Percentiles rank a stretch among this genome's conserved stretches.
phyloP scores from a whole-genome alignment of 2,797 vertebrate species.

The Phoxinus dragarum region DNA sequence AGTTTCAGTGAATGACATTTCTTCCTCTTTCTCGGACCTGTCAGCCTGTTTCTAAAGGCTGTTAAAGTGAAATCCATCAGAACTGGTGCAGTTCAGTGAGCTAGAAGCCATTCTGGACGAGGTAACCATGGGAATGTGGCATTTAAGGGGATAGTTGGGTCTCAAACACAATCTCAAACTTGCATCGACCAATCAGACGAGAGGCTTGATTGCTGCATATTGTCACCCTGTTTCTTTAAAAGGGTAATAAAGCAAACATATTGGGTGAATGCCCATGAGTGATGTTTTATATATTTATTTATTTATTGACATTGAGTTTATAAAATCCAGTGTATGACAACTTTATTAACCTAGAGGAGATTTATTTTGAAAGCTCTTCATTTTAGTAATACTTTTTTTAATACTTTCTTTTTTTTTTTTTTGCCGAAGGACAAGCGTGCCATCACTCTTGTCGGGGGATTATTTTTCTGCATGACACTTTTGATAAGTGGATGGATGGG shows the following conservation, averaged over 20 bases:
- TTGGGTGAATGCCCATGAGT: conserved; percentile 48
- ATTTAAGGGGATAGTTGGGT: conserved; percentile 38
- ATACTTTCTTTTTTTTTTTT: conserved; percentile 55
- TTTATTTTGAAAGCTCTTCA: conserved; percentile 71
- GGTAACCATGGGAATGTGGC: conserved; percentile 37
- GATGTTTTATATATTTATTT: conserved; percentile 52
- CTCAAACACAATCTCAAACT: conserved; percentile 37
- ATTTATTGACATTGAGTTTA: conserved; percentile 39
- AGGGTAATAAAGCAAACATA: conserved; percentile 59
- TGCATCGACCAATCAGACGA: conserved; percentile 40
- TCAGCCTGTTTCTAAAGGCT: conserved; percentile 62
- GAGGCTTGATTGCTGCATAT: conserved; percentile 50
- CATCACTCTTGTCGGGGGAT: conserved; percentile 69
- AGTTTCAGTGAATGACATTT: conserved; percentile 27
- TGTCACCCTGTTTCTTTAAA: conserved; percentile 38
- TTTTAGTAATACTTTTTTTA: conserved; percentile 64
- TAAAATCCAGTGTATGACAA: conserved; percentile 70
- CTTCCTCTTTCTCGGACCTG: conserved; percentile 60
- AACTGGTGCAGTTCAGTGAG: conserved; percentile 48
- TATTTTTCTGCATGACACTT: conserved; percentile 48
- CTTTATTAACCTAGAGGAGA: conserved; percentile 73
- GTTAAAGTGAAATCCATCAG: conserved; percentile 64
- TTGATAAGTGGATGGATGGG: conserved; percentile 52
- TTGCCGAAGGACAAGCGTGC: conserved; percentile 64
- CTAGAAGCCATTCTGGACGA: conserved; percentile 38